phyloP scores from a whole-genome alignment of 2,888 invertebrate genomes.

The Meghimatium bilineatum region DNA sequence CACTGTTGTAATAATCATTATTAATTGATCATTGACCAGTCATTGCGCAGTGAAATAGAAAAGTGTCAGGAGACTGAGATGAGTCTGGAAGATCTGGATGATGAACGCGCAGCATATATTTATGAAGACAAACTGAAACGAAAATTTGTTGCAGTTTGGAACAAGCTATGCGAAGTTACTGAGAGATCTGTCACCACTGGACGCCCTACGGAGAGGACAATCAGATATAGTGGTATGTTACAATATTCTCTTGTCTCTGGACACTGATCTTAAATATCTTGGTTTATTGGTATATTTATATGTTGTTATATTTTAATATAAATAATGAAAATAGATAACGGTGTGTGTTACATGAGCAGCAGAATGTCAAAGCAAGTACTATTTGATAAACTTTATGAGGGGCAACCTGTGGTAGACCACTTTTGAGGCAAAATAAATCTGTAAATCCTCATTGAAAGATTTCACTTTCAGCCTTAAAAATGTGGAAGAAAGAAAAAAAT shows the following conservation, averaged over 20 bases:
- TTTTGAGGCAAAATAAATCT: too few species aligned
- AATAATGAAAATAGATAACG: too few species aligned
- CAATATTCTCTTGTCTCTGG: not conserved
- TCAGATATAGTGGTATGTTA: conserved; percentile 68
- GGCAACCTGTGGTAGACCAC: too few species aligned
- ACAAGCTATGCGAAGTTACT: conserved; percentile 80
- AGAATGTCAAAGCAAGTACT: too few species aligned
- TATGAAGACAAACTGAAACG: conserved; percentile 82
- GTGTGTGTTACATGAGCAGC: too few species aligned
- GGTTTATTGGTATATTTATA: not conserved
- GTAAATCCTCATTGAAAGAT: too few species aligned
- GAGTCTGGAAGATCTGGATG: conserved; percentile 81
- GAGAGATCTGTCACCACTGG: conserved; percentile 63
- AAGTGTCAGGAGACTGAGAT: conserved; percentile 84
- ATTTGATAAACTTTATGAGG: too few species aligned
- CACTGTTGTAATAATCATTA: not conserved
- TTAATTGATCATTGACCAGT: conserved; percentile 66
- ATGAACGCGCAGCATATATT: conserved; percentile 85
- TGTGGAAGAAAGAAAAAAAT: too few species aligned
- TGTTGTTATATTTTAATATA: not conserved
- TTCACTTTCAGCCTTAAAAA: too few species aligned
- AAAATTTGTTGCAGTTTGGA: conserved; percentile 74
- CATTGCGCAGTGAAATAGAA: conserved; percentile 83
- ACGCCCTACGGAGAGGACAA: conserved; percentile 67
- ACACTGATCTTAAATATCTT: not conserved